Evolutionary conservation across 1,140 invertebrate genomes (phyloP).

Genomic region (Holotrichia oblita): DNA sequence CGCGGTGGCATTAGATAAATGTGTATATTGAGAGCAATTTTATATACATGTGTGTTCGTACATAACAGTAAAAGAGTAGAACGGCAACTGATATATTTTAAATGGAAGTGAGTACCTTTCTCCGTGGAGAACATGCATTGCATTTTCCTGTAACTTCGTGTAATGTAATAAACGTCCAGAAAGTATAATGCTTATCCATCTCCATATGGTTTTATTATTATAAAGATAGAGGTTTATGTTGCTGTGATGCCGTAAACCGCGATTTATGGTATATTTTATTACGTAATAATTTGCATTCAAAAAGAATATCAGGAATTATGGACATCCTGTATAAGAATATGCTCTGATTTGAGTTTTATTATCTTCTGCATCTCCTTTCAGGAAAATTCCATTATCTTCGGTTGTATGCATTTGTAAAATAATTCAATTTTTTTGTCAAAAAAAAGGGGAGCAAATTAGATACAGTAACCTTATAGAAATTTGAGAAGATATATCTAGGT

Average conservation of each 20-base stretch:
- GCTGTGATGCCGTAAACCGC: neutral
- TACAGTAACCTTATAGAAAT: too few species aligned
- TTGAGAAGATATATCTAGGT: too few species aligned
- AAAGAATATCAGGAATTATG: neutral
- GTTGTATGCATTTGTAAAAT: too few species aligned
- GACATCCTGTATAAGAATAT: too few species aligned
- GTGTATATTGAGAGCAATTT: slow-evolving; percentile 28
- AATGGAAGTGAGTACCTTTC: slow-evolving; percentile 21
- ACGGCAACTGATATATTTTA: slow-evolving; percentile 25
- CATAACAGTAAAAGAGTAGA: slow-evolving; percentile 31
- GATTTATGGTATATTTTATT: neutral
- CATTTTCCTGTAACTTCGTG: neutral
- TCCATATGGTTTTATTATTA: neutral
- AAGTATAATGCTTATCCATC: neutral
- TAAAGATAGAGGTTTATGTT: neutral
- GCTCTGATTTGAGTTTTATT: too few species aligned
- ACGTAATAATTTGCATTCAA: slow-evolving; percentile 7
- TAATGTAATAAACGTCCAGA: neutral
- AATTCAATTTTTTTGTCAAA: too few species aligned
- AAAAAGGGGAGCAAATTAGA: too few species aligned
- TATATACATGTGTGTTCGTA: neutral
- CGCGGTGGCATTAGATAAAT: slow-evolving; percentile 7
- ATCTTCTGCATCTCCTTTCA: too few species aligned
- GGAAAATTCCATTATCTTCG: too few species aligned
- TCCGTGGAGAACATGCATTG: neutral